These are phyloP conservation scores for Eutrigla gurnardus DNA, from an alignment of 2,797 vertebrate genomes.

Conservation along the genomic window DNA sequence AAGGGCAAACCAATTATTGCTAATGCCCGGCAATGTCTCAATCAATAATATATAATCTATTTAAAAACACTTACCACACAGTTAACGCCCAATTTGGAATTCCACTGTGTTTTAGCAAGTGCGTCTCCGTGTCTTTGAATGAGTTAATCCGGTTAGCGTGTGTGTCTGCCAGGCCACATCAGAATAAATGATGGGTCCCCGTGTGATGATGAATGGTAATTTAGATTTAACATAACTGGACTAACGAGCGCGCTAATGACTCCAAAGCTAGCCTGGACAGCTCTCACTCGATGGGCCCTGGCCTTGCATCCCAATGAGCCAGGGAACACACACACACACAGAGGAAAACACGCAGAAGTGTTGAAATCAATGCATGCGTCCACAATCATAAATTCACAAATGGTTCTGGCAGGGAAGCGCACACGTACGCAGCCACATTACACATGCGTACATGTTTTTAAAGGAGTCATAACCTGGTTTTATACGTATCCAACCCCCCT, in stretches of 20 bases:
- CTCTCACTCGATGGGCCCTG: constrained; percentile 67
- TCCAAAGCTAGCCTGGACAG: constrained; percentile 84
- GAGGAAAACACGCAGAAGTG: constrained; percentile 57
- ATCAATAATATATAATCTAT: constrained; percentile 70
- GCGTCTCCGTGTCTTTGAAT: constrained; percentile 71
- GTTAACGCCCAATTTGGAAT: constrained; percentile 77
- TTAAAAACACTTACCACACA: constrained; percentile 68
- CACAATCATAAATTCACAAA: constrained; percentile 61
- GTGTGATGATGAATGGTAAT: constrained; percentile 89
- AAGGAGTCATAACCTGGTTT: too few relatives aligned
- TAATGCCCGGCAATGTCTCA: constrained; percentile 63
- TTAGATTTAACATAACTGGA: constrained; percentile 88
- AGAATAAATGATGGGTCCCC: constrained; percentile 84
- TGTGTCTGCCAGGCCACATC: constrained; percentile 79
- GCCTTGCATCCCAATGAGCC: constrained; percentile 84
- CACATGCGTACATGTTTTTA: constrained; percentile 8
- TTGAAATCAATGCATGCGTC: constrained; percentile 72
- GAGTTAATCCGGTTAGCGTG: constrained; percentile 79
- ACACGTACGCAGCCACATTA: constrained; percentile 15
- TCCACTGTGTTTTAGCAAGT: constrained; percentile 66
- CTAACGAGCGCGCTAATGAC: constrained; percentile 88
- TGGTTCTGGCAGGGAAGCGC: constrained; percentile 29
- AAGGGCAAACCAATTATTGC: constrained; percentile 66
- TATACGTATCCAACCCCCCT: too few relatives aligned
- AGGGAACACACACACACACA: constrained; percentile 64